Percentiles rank a stretch among this genome's conserved stretches.
Evolutionary conservation across 2,888 invertebrate genomes (phyloP).

Genomic region (Sesia apiformis): DNA sequence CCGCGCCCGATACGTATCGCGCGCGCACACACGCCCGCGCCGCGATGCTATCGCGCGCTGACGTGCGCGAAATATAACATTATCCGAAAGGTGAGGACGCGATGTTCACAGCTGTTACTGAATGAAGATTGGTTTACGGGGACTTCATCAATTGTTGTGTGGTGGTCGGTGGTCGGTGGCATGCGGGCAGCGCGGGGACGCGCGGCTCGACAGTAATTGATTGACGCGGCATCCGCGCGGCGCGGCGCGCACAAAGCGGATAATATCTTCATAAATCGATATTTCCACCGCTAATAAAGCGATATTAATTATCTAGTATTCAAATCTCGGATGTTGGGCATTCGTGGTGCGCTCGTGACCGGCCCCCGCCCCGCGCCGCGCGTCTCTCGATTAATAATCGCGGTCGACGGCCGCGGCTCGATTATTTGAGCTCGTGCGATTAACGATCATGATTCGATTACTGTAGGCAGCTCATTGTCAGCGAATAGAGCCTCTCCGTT

Average conservation of each 20-base stretch:
- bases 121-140: too few species aligned
- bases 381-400: conserved; percentile 17
- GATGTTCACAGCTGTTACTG: too few species aligned
- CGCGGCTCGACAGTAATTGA: conserved; percentile 22
- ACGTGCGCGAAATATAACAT: not conserved
- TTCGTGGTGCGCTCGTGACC: conserved; percentile 55
- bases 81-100: not conserved
- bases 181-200: conserved; percentile 2
- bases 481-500: conserved; percentile 7
- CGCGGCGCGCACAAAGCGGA: conserved; percentile 51
- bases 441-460: conserved; percentile 46
- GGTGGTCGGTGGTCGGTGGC: not conserved
- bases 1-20: not conserved
- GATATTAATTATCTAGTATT: conserved; percentile 74
- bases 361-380: conserved; percentile 13
- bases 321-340: conserved; percentile 60
- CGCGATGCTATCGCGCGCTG: not conserved
- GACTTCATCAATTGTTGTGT: too few species aligned
- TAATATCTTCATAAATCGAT: conserved; percentile 67
- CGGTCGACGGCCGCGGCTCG: conserved; percentile 28
- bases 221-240: conserved; percentile 24
- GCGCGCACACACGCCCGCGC: not conserved
- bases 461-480: conserved; percentile 20
- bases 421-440: conserved; percentile 37
- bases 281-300: conserved; percentile 67